Base-by-base conservation (phyloP, 2,888 invertebrate genomes). In the Eristalis tenax region DNA sequence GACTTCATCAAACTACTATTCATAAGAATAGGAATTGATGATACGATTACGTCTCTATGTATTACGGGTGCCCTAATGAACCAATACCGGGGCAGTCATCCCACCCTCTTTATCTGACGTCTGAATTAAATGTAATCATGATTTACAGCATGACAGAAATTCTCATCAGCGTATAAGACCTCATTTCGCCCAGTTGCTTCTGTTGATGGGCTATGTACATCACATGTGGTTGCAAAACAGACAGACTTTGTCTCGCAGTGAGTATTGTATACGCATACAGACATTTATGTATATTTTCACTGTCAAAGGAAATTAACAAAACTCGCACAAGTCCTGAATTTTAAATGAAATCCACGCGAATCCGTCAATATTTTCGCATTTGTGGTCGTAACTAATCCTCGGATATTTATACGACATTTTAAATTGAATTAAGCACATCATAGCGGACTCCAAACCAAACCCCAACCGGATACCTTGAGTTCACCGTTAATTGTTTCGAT, bases 81-180 rank as follows among this genome's bases (percentile, higher is more conserved):
- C 86, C 43, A 83, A 69, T 56, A 63, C 23, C 5, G 40, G 15
- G 57, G 50, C 76, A 26, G 28, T 3, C 11, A 79, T 71, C 63
- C 75, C 11, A 82, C 83, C 83, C 83, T 79, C 83, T 43, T 74
- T 70, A 11, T 66, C 69, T 87, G 83, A 87, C 87, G 57, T 71
- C 87, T 83, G 83, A 87, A 87, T 87, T 87, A 91, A 91, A 90
- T 90, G 90, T 91, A 92, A 91, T 91, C 91, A 91, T 92, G 91
- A 91, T 91, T 91, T 91, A 91, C 92, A 91, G 90, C 90, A 81
- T 84, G 63, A 63, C 83, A 89, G 89, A 89, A 89, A 89, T 89
- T 89, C 85, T 89, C 87, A 87, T 87, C 75, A 86, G 71, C 22
- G 40, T 23, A 61, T 69, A 75, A 22, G 69, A 64, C 28, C 28